Conservation (phyloP, 2,888 invertebrate species). For the Danaus chrysippus region DNA sequence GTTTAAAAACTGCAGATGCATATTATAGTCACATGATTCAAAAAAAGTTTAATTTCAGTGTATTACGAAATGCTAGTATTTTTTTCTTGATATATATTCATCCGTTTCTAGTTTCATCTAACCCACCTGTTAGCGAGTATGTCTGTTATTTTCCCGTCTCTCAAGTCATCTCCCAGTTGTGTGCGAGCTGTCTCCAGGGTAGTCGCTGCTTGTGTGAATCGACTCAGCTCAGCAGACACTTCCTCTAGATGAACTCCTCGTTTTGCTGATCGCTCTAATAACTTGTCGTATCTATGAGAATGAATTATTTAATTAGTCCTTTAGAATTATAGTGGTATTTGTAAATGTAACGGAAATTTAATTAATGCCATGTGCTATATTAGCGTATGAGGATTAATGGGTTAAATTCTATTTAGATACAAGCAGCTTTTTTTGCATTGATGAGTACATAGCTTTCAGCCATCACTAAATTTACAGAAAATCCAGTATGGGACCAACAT, state of each 20-base stretch:
- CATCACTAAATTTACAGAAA: too few relatives aligned
- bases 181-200: conserved; percentile 85
- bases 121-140: neutral
- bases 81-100: too few relatives aligned
- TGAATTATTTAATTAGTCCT: neutral
- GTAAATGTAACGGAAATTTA: neutral
- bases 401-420: too few relatives aligned
- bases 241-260: conserved; percentile 91
- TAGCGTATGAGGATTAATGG: too few relatives aligned
- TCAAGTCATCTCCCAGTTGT: conserved; percentile 85
- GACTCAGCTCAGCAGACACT: conserved; percentile 82
- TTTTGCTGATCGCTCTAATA: conserved; percentile 87
- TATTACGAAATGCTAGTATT: too few relatives aligned
- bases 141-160: conserved; percentile 51
- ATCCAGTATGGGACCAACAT: too few relatives aligned
- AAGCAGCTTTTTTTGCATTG: too few relatives aligned
- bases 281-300: conserved; percentile 87
- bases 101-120: neutral
- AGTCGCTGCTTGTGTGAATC: conserved; percentile 83
- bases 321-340: neutral
- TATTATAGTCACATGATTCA: too few relatives aligned
- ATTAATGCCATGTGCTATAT: too few relatives aligned
- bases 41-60: too few relatives aligned
- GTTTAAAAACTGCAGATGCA: too few relatives aligned
- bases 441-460: too few relatives aligned